Base-by-base conservation (phyloP, 1,140 invertebrate species). In the Pomacea maculata region DNA sequence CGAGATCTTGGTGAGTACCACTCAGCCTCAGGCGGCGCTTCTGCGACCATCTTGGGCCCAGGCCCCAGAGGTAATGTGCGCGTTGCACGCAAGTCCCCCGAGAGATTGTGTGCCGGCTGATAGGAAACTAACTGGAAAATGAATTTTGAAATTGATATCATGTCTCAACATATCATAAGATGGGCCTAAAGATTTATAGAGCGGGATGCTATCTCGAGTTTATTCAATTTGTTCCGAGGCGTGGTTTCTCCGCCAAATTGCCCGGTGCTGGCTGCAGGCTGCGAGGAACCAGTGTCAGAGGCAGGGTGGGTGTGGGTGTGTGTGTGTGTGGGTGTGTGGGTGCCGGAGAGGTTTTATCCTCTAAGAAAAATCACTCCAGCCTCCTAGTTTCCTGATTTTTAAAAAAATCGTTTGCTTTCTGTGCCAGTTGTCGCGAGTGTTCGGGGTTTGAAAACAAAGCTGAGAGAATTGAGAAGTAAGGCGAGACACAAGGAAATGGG, bases 141-240 rank as follows among this genome's bases (percentile, higher is more conserved):
- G 77, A 78, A 78, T 78, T 78, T 78, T 78, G 77, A 78, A 78
- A 78, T 78, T 78, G 77, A 78, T 78, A 78, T 78, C 77, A 78
- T 78, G 77, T 78, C 77, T 78, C 77, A 78, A 78, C 77, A 78
- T 78, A 78, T 78, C 77, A 78, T 78, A 78, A 78, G 77, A 78
- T 57, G 77, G 77, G 65, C 61, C 65, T 78, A n/a, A 78, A 78
- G 77, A 78, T 78, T 78, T 78, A 78, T 78, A 65, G 77, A 78
- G 77, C 77, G 77, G 77, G 77, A 78, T 68, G 65, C 75, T 67
- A 57, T 78, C 77, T 57, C 54, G 63, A 57, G 77, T 78, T 78
- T 78, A 78, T 78, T 78, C 77, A 78, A 78, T 78, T 78, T 78
- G 77, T 78, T 78, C 77, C 77, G 77, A 78, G 70, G 77, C 77